Percentiles rank a stretch among this genome's conserved stretches.
These are phyloP conservation scores for Poecile atricapillus DNA, from an alignment of 2,113 vertebrate genomes.

Conservation along the genomic window DNA sequence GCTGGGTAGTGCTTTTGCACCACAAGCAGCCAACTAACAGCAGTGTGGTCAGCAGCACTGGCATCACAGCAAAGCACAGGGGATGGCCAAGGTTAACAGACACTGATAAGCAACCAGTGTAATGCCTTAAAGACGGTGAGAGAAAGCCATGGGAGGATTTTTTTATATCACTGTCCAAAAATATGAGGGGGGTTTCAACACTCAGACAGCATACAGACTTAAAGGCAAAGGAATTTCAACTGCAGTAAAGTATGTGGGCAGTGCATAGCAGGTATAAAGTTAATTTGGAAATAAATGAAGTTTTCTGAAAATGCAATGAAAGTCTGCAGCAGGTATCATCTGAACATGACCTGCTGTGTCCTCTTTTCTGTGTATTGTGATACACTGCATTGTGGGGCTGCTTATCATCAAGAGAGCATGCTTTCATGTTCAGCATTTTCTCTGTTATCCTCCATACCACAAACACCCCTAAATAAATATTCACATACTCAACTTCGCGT, in stretches of 20 bases:
- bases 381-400: neutral
- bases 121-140: neutral
- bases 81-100: neutral
- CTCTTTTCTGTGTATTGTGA: neutral
- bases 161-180: neutral
- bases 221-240: neutral
- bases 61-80: neutral
- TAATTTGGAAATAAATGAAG: neutral
- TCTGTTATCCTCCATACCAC: neutral
- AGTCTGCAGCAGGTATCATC: neutral
- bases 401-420: neutral
- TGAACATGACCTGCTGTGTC: neutral
- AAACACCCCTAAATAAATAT: neutral
- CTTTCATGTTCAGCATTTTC: neutral
- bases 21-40: neutral
- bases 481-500: fast-evolving
- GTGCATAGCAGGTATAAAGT: neutral
- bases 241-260: neutral
- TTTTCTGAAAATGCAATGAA: neutral
- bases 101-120: neutral
- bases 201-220: neutral
- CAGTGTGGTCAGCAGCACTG: neutral
- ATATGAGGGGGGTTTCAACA: neutral
- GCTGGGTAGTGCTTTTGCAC: neutral
- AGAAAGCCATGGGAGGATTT: neutral